Evolutionary conservation across 2,888 invertebrate species (phyloP).

Genomic region (Zele albiditarsus): DNA sequence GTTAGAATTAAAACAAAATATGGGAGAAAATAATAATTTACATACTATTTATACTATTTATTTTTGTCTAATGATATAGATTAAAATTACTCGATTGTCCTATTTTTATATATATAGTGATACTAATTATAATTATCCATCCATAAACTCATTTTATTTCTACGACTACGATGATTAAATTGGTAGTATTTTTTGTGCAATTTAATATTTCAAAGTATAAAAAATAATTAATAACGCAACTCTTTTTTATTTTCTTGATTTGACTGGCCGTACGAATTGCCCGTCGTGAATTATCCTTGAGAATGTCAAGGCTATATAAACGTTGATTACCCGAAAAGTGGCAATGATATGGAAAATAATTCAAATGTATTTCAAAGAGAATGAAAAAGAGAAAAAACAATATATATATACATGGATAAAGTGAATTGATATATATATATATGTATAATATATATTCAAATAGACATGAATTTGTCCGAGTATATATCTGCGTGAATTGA

Average conservation of each 20-base stretch:
- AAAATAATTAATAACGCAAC: neutral
- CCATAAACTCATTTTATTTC: slow-evolving; percentile 15
- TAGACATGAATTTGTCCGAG: neutral
- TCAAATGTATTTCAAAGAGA: neutral
- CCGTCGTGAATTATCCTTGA: neutral
- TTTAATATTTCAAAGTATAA: neutral
- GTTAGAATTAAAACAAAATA: neutral
- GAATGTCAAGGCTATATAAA: neutral
- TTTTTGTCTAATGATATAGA: neutral
- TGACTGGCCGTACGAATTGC: neutral
- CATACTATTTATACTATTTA: neutral
- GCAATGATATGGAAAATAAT: neutral
- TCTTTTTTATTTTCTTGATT: neutral
- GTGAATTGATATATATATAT: neutral
- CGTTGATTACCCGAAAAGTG: neutral
- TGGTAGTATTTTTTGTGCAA: neutral
- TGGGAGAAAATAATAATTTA: neutral
- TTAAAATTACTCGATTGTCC: slow-evolving; percentile 25
- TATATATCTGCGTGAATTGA: neutral
- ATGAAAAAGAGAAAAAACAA: neutral
- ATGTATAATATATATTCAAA: neutral
- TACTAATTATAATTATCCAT: slow-evolving; percentile 25
- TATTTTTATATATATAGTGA: neutral
- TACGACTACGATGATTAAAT: slow-evolving; percentile 24
- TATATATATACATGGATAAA: neutral